phyloP scores from a whole-genome alignment of 2,888 invertebrate genomes.

The Callyntrura sp. region DNA sequence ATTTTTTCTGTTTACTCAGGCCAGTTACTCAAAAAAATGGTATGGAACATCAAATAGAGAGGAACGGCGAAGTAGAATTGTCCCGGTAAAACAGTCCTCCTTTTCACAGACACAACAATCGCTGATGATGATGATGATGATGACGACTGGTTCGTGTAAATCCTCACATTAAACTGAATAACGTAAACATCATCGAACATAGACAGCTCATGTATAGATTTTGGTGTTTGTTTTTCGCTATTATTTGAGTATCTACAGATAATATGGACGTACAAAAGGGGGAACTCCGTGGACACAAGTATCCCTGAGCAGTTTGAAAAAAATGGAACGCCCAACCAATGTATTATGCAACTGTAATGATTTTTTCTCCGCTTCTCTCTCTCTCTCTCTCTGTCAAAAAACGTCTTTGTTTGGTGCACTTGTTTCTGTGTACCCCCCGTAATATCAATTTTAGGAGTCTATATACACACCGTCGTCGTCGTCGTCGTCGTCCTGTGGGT shows the following conservation, averaged over 20 bases:
- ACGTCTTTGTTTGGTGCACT: slow-evolving; percentile 30
- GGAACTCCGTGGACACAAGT: background rate
- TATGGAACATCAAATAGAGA: background rate
- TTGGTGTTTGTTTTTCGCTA: background rate
- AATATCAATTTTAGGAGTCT: slow-evolving; percentile 43
- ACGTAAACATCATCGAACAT: background rate
- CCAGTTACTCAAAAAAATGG: slow-evolving; percentile 13
- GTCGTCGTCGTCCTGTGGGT: too few species aligned
- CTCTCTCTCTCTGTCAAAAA: slow-evolving; percentile 25
- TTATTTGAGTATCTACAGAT: background rate
- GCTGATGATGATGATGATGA: background rate
- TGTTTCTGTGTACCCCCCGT: slow-evolving; percentile 27
- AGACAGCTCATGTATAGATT: background rate
- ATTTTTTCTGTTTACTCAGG: slow-evolving; percentile 4
- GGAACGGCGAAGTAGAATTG: background rate
- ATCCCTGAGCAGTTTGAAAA: background rate
- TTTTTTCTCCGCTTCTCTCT: background rate
- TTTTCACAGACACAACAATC: background rate
- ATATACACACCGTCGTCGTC: background rate
- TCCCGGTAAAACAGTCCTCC: background rate
- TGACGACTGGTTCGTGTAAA: slow-evolving; percentile 6
- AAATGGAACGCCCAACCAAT: slow-evolving; percentile 58
- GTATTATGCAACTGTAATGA: slow-evolving; percentile 47
- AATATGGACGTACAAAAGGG: background rate
- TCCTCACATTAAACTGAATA: background rate